Percentiles rank a stretch among this genome's conserved stretches.
These are phyloP conservation scores for Ips typographus DNA, from an alignment of 1,140 invertebrate species.

Conservation along the genomic window DNA sequence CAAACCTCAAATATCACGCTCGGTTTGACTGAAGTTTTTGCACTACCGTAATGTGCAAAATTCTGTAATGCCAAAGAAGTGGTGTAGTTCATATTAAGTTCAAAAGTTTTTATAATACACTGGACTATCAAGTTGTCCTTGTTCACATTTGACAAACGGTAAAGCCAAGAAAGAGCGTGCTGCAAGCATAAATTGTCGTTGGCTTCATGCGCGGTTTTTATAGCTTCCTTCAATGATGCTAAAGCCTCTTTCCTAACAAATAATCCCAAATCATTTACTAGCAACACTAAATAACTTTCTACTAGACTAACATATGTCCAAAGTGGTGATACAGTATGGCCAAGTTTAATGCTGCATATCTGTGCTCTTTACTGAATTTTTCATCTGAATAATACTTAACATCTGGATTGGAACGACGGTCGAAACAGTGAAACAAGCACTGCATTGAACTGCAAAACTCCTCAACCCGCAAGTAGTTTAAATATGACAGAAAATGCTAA, in stretches of 20 bases:
- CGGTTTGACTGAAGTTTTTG: slow-evolving; percentile 47
- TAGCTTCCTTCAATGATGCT: slow-evolving; percentile 78
- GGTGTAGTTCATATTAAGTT: slow-evolving; percentile 62
- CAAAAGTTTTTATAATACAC: slow-evolving; percentile 61
- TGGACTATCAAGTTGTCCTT: slow-evolving; percentile 59
- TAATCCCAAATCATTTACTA: not conserved
- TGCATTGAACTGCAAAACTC: slow-evolving; percentile 85
- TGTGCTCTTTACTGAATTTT: slow-evolving; percentile 68
- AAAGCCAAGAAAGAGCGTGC: slow-evolving; percentile 80
- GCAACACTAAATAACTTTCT: not conserved
- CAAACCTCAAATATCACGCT: slow-evolving; percentile 54
- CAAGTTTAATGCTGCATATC: slow-evolving; percentile 88
- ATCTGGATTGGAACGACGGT: slow-evolving; percentile 63
- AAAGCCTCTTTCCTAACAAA: slow-evolving; percentile 70
- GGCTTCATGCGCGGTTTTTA: slow-evolving; percentile 83
- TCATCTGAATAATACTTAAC: slow-evolving; percentile 58
- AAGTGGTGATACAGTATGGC: slow-evolving; percentile 85
- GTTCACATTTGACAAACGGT: slow-evolving; percentile 57
- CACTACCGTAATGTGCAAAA: slow-evolving; percentile 55
- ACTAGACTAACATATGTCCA: slow-evolving; percentile 71
- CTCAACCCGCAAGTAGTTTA: slow-evolving; percentile 83
- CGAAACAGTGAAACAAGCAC: slow-evolving; percentile 83
- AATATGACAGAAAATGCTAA: slow-evolving; percentile 86
- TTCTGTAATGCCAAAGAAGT: slow-evolving; percentile 66
- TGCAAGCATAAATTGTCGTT: slow-evolving; percentile 84